Evolutionary conservation across 2,888 invertebrate genomes (phyloP), one percentile per base, ranked within the genome.

Genomic region (Lordiphosa andalusiaca): DNA sequence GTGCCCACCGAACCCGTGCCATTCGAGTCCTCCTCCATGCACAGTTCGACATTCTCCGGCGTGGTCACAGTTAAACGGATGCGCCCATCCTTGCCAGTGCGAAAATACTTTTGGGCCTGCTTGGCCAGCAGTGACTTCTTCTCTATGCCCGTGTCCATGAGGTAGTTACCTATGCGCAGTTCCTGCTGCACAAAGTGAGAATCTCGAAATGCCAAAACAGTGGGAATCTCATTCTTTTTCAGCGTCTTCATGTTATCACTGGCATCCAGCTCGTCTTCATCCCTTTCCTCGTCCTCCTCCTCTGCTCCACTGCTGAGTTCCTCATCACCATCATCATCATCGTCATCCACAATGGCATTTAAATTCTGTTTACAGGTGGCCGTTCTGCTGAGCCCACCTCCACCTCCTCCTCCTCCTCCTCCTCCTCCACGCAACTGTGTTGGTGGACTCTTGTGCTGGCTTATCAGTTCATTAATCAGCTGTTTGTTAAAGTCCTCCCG

Each of bases 121-220:
- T 75, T 74, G 6, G 73, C 73, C 10, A 74, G 46, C 25, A 88
- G 33, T 0, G 86, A 74, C 63, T 87, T 86, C 77, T 88, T 89
- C 33, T 88, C 86, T 25, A 89, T 89, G 9, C 89, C 90, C 2
- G 89, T 89, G 67, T 89, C 89, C 89, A 90, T 89, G 2, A 86
- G 75, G 50, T 85, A 88, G 58, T 89, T 89, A 4, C 90, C 90
- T 58, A 89, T 89, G 35, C 89, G 86, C 59, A 90, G 63, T 62
- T 90, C 89, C 63, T 89, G 89, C 52, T 88, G 87, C 12, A 89
- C 89, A 71, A 89, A 87, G n/a, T 87, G 86, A 4, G 90, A 89
- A 54, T 89, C 89, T 10, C 88, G 76, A 68, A 87, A 90, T 9
- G 87, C 87, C 53, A 89, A 56, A 23, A 89, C 90, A 21, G 84